phyloP scores from a whole-genome alignment of 2,113 vertebrate species.

The Eretmochelys imbricata region DNA sequence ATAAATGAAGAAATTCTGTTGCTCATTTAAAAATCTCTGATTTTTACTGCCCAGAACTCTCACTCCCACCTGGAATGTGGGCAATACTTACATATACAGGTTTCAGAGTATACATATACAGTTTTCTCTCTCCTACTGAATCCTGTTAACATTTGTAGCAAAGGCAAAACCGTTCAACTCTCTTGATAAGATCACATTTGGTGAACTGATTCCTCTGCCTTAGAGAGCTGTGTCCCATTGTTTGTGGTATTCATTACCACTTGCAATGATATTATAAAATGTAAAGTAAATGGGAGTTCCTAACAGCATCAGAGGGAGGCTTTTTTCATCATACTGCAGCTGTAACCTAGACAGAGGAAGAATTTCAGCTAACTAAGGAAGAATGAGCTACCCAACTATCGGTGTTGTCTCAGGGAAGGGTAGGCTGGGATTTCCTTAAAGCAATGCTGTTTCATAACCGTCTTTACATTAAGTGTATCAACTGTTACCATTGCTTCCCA shows the following conservation, averaged over 20 bases:
- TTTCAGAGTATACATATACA: conserved; percentile 15
- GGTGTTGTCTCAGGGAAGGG: conserved; percentile 19
- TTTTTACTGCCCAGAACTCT: conserved; percentile 61
- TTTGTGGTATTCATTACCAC: conserved; percentile 56
- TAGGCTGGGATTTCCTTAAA: conserved; percentile 47
- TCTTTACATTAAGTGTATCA: conserved; percentile 59
- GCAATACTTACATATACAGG: conserved; percentile 40
- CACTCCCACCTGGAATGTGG: conserved; percentile 40
- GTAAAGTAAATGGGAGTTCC: conserved; percentile 48
- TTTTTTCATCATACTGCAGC: conserved; percentile 53
- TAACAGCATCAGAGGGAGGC: conserved; percentile 47
- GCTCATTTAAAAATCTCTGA: conserved; percentile 64
- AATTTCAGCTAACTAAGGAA: conserved; percentile 54
- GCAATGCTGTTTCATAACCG: conserved; percentile 55
- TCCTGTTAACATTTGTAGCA: conserved; percentile 48
- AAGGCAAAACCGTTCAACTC: conserved; percentile 65
- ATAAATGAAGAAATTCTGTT: conserved; percentile 61
- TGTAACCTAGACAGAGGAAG: conserved; percentile 67
- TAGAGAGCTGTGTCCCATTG: conserved; percentile 57
- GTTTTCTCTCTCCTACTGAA: conserved; percentile 40
- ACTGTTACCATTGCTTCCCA: conserved; percentile 61
- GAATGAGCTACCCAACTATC: conserved; percentile 28
- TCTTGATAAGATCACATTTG: conserved; percentile 56
- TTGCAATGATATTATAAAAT: conserved; percentile 59
- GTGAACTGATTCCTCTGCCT: conserved; percentile 48